Evolutionary conservation across 2,888 invertebrate species (phyloP).

Genomic region (Aplocera efformata): DNA sequence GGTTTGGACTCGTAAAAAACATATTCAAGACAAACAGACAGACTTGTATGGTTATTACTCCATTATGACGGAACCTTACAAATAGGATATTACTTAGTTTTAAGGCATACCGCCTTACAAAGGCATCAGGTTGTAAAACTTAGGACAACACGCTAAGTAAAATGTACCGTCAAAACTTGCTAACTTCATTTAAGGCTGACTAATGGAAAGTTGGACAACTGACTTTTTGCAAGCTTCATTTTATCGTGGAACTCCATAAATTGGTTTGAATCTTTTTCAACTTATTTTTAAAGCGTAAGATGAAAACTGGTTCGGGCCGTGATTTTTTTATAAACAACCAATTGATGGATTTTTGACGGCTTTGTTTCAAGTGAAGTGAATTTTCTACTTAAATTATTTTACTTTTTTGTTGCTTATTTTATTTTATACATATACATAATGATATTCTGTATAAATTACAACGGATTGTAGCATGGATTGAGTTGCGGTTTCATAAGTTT

Average conservation of each 20-base stretch:
- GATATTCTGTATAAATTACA: too few species aligned
- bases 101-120: too few species aligned
- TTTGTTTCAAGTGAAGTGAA: background rate
- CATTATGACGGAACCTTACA: too few species aligned
- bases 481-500: too few species aligned
- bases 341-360: constrained; percentile 8
- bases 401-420: too few species aligned
- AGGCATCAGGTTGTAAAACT: constrained; percentile 4
- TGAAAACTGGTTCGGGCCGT: constrained; percentile 13
- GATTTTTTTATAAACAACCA: constrained; percentile 17
- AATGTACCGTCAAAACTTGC: constrained; percentile 32
- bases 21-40: too few species aligned
- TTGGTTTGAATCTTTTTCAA: constrained; percentile 21
- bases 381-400: too few species aligned
- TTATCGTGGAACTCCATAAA: constrained; percentile 22
- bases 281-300: constrained; percentile 5
- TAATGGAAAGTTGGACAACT: constrained; percentile 28
- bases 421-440: too few species aligned
- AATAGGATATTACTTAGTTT: too few species aligned
- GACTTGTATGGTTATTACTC: too few species aligned
- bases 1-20: too few species aligned
- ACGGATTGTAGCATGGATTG: too few species aligned
- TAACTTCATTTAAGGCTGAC: constrained; percentile 29
- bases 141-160: constrained; percentile 30
- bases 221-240: constrained; percentile 29